These are phyloP conservation scores for Eleutherodactylus coqui DNA, from an alignment of 2,797 vertebrate species.

Conservation along the genomic window DNA sequence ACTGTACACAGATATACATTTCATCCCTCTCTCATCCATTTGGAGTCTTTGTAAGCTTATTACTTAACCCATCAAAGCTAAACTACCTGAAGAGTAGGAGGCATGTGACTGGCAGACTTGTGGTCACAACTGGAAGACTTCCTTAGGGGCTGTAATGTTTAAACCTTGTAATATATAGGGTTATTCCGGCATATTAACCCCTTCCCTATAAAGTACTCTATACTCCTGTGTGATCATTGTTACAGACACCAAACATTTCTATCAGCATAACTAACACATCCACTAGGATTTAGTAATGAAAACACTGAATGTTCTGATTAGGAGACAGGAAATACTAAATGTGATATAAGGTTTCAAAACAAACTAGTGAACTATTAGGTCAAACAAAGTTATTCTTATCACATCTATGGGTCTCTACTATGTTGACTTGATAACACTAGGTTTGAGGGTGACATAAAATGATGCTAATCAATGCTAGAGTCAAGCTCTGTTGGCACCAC, in stretches of 20 bases:
- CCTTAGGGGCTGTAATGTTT: not conserved
- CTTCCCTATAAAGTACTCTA: not conserved
- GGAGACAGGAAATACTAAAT: not conserved
- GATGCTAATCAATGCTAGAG: not conserved
- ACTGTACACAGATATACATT: constrained; percentile 26
- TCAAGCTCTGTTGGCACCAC: not conserved
- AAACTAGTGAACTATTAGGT: not conserved
- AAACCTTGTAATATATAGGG: not conserved
- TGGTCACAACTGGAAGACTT: not conserved
- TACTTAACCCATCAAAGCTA: constrained; percentile 55
- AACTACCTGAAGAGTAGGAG: constrained; percentile 10
- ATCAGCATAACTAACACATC: not conserved
- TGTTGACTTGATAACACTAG: not conserved
- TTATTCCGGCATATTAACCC: not conserved
- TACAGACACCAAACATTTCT: not conserved
- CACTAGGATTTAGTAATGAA: not conserved
- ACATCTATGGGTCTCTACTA: not conserved
- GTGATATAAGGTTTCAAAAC: not conserved
- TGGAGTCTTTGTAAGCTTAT: constrained; percentile 60
- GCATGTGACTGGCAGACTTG: constrained; percentile 7
- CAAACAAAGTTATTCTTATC: not conserved
- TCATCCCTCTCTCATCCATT: constrained; percentile 56
- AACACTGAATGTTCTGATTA: not conserved
- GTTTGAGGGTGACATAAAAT: not conserved
- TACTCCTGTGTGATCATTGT: not conserved